phyloP scores from a whole-genome alignment of 2,888 invertebrate genomes.

The Leptinotarsa haldemani region DNA sequence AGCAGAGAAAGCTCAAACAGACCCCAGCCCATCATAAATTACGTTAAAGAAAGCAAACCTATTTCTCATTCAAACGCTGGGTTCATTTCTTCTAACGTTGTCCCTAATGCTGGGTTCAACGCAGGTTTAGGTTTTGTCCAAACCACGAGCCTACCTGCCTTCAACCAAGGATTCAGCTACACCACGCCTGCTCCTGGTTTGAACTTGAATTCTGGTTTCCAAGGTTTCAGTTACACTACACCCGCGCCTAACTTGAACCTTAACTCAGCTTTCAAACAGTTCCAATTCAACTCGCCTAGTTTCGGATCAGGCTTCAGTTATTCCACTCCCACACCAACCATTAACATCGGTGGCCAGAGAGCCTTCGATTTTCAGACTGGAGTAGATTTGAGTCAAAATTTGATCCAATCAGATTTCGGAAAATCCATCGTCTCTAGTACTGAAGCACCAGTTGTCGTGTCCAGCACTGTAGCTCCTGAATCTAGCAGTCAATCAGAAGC shows the following conservation, averaged over 20 bases:
- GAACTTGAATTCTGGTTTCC: conserved; percentile 11
- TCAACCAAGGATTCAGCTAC: conserved; percentile 8
- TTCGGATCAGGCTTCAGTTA: conserved; percentile 18
- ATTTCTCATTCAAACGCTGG: neutral
- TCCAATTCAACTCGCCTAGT: neutral
- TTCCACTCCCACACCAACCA: conserved; percentile 1
- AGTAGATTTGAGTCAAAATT: conserved; percentile 1
- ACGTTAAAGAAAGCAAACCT: conserved; percentile 9
- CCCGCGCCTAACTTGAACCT: conserved; percentile 10
- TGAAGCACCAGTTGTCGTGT: conserved; percentile 17
- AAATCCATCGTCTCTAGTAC: conserved; percentile 8
- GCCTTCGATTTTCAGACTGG: conserved; percentile 12
- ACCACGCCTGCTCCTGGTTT: neutral
- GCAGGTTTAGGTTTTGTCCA: conserved; percentile 21
- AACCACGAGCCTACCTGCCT: neutral
- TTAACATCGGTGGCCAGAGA: conserved; percentile 3
- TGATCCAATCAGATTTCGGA: conserved; percentile 10
- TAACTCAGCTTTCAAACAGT: conserved; percentile 2
- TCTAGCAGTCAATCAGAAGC: neutral
- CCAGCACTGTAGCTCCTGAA: conserved; percentile 25
- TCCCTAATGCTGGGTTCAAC: conserved; percentile 10
- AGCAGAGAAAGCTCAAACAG: conserved; percentile 4
- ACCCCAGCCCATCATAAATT: conserved; percentile 21
- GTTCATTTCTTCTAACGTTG: neutral
- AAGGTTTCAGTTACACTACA: conserved; percentile 17